phyloP scores from a whole-genome alignment of 2,888 invertebrate genomes.

The Zaprionus bogoriensis region DNA sequence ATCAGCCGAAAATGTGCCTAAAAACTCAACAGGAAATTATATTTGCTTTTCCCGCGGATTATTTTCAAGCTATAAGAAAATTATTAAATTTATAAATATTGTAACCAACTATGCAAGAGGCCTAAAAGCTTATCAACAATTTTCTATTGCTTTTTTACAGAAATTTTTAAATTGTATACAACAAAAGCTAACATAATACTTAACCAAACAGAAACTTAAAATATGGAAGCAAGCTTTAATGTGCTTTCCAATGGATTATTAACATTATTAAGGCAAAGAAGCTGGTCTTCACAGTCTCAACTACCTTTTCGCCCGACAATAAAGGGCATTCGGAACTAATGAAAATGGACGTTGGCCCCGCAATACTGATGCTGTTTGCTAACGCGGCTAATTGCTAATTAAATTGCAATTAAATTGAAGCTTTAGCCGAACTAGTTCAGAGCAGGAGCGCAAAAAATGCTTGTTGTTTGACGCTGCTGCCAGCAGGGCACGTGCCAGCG shows the following conservation, averaged over 20 bases:
- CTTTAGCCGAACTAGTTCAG: constrained; percentile 17
- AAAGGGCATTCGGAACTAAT: background rate
- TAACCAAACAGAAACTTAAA: too few relatives aligned
- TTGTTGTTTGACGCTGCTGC: background rate
- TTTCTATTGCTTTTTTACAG: too few relatives aligned
- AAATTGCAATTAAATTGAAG: constrained; percentile 40
- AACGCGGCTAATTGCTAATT: constrained; percentile 34
- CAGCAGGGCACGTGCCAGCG: constrained; percentile 32
- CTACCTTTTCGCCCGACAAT: background rate
- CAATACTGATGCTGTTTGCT: background rate
- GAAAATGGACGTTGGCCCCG: background rate
- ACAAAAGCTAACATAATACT: too few relatives aligned
- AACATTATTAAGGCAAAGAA: background rate
- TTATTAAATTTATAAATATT: too few relatives aligned
- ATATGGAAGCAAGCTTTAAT: background rate
- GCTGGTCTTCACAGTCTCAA: background rate
- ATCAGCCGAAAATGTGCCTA: too few relatives aligned
- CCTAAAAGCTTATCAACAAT: too few relatives aligned
- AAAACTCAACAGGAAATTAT: too few relatives aligned
- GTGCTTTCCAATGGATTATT: background rate
- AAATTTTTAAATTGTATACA: too few relatives aligned
- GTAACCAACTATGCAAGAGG: too few relatives aligned
- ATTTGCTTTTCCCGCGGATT: too few relatives aligned
- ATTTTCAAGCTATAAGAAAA: too few relatives aligned
- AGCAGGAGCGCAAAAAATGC: constrained; percentile 6